Base-by-base conservation (phyloP, 2,113 vertebrate species). In the Nibea albiflora region DNA sequence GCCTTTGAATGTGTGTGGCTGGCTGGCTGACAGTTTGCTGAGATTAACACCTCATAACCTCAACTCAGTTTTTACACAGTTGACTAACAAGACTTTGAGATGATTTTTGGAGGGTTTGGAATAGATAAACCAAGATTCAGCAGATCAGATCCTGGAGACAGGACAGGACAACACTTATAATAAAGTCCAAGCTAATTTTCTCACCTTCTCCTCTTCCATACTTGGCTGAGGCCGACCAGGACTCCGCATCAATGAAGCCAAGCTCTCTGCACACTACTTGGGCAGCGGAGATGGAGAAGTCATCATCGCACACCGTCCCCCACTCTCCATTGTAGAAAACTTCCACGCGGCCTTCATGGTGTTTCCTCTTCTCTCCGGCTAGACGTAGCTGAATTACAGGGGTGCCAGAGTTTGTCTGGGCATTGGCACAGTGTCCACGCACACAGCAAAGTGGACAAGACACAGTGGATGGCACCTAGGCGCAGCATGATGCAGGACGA, bases 271-370 rank as follows among this genome's bases (percentile, higher is more conserved):
- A 99, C 67, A 95, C 96, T 50, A 99, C 97, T 0, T 96, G 94
- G 0, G 97, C 98, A 0, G 96, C 94, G 0, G 95, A 92, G 77
- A 98, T 95, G 92, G 97, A 96, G 94, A 99, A 99, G 91, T 99
- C 97, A 0, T 99, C 98, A 0, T 99, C 98, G 0, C 98, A 99
- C 50, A 99, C 96, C 0, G 98, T 99, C 60, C 98, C 98, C 98
- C 98, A 99, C 87, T 95, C 95, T 1, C 96, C 95, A 0, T 93
- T 74, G 71, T 99, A 97, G 78, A 95, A 96, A 46, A 99, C 93
- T 81, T 99, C 98, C 85, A 99, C 87, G 0, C 98, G 93, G n/a
- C 98, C 98, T 83, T 99, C 97, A 0, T 96, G 96, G 85, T 97
- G 95, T 64, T 97, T 99, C 63, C 95, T 94, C 78, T 98, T 98